Evolutionary conservation across 35 echinoderm and acorn worm genomes (phyloP).

Genomic region (Antedon bifida): DNA sequence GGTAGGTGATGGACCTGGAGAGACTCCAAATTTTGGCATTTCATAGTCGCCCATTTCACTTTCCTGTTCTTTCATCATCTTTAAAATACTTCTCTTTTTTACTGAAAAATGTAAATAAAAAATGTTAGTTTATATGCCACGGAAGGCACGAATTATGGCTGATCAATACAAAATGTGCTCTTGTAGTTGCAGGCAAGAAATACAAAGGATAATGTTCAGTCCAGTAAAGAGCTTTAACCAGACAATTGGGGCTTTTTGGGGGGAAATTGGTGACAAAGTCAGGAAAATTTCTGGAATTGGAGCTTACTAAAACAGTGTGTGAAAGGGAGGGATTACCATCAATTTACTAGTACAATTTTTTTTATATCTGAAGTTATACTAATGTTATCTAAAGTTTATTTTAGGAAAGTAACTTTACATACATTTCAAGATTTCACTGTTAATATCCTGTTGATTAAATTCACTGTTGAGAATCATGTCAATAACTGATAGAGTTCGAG

Average conservation of each 20-base stretch:
- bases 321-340: neutral
- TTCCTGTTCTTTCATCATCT: neutral
- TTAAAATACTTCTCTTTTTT: neutral
- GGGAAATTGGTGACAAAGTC: too few species aligned
- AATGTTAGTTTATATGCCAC: neutral
- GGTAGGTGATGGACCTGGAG: slow-evolving; percentile 66
- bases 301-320: too few species aligned
- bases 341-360: neutral
- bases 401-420: neutral
- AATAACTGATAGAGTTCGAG: slow-evolving; percentile 10
- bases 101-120: neutral
- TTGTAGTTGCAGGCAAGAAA: neutral
- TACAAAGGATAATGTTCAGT: neutral
- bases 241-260: too few species aligned
- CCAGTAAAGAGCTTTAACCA: neutral
- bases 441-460: neutral
- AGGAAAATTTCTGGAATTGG: too few species aligned
- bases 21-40: slow-evolving; percentile 69
- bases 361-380: too few species aligned
- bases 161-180: neutral
- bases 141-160: neutral
- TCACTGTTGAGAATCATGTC: neutral
- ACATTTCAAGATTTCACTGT: neutral
- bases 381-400: neutral
- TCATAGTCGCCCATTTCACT: slow-evolving; percentile 33